phyloP scores from a whole-genome alignment of 2,113 vertebrate genomes.

The Actenoides hombroni region DNA sequence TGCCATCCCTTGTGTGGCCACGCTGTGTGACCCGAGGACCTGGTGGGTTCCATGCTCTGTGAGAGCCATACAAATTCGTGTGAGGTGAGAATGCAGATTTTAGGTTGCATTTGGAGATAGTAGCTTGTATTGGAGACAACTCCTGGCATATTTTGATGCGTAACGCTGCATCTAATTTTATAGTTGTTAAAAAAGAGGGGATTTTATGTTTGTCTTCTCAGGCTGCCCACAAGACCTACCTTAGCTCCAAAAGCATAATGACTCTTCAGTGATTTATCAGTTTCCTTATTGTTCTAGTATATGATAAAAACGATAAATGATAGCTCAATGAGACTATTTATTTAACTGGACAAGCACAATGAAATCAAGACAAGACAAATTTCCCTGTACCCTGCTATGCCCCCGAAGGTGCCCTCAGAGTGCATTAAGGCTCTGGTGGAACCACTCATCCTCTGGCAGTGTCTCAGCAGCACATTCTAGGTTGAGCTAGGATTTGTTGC shows the following conservation, averaged over 20 bases:
- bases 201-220: neutral
- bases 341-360: neutral
- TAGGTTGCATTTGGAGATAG: neutral
- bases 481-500: neutral
- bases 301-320: neutral
- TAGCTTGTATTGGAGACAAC: neutral
- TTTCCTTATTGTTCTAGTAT: neutral
- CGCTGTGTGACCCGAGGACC: rapidly evolving
- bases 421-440: neutral
- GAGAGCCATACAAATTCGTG: neutral
- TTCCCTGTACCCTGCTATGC: neutral
- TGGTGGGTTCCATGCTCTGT: neutral
- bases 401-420: neutral
- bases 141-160: neutral
- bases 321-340: neutral
- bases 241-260: rapidly evolving
- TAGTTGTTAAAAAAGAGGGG: neutral
- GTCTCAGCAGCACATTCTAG: neutral
- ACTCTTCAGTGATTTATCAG: neutral
- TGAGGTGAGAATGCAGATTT: no score
- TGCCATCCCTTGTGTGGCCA: rapidly evolving
- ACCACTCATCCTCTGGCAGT: neutral
- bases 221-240: neutral
- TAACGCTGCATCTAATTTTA: neutral
- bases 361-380: neutral